phyloP scores from a whole-genome alignment of 2,888 invertebrate genomes.

The Eupithecia subumbrata region DNA sequence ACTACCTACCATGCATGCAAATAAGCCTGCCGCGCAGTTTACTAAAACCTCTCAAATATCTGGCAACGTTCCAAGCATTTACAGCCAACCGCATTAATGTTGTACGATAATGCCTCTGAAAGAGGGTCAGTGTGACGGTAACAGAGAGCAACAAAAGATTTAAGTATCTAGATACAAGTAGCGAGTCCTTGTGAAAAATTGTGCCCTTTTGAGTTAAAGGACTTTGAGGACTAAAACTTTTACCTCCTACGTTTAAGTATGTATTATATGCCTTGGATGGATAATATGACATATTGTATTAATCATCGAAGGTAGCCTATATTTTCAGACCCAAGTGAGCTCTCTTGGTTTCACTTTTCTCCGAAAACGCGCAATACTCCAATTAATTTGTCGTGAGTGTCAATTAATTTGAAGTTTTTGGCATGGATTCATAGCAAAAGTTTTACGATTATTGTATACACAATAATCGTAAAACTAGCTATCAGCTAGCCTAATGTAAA shows the following conservation, averaged over 20 bases:
- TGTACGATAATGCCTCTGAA: conserved; percentile 5
- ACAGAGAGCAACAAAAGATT: background rate
- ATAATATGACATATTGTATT: too few species aligned
- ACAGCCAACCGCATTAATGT: conserved; percentile 4
- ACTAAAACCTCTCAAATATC: background rate
- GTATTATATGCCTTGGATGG: background rate
- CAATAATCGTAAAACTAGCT: too few species aligned
- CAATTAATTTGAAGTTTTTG: too few species aligned
- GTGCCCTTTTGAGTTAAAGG: background rate
- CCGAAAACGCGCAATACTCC: too few species aligned
- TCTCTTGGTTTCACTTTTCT: background rate
- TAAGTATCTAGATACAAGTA: background rate
- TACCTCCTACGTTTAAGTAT: background rate
- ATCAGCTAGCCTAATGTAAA: too few species aligned
- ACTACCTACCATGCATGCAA: background rate
- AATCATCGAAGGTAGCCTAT: background rate
- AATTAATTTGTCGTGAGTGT: too few species aligned
- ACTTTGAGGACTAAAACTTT: background rate
- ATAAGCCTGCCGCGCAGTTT: conserved; percentile 1
- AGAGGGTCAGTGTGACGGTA: conserved; percentile 4
- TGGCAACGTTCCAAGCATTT: conserved; percentile 9
- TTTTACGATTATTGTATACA: too few species aligned
- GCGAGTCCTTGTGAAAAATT: background rate
- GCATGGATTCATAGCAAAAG: too few species aligned
- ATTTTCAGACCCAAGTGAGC: background rate